phyloP scores from a whole-genome alignment of 2,888 invertebrate genomes.

The Pachycephus smyrnensis region DNA sequence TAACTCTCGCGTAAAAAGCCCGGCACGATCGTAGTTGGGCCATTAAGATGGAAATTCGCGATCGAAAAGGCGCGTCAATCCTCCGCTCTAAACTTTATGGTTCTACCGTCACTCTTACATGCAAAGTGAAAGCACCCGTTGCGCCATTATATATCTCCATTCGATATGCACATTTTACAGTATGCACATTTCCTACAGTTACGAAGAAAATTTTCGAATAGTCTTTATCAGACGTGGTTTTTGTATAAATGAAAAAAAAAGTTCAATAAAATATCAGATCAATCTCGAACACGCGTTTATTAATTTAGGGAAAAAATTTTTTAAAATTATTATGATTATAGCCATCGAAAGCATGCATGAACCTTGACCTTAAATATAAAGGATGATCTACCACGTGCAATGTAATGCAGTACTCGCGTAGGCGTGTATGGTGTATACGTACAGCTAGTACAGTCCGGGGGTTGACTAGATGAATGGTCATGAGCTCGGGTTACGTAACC shows the following conservation, averaged over 20 bases:
- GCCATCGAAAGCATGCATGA: constrained; percentile 24
- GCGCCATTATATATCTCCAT: neutral
- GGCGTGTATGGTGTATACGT: neutral
- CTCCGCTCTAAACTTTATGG: neutral
- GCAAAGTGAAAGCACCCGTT: neutral
- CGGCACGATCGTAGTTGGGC: neutral
- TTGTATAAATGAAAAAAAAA: neutral
- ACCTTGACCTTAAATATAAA: constrained; percentile 48
- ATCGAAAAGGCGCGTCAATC: neutral
- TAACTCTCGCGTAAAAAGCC: neutral
- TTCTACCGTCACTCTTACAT: neutral
- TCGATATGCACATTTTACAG: neutral
- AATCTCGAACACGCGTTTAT: neutral
- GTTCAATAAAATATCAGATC: neutral
- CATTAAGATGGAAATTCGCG: neutral
- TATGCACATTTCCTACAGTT: neutral
- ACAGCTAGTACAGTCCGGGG: neutral
- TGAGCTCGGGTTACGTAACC: constrained; percentile 39
- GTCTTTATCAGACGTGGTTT: neutral
- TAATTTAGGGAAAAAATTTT: neutral
- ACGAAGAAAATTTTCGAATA: neutral
- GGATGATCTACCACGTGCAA: constrained; percentile 18
- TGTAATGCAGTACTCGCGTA: neutral
- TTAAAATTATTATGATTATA: neutral
- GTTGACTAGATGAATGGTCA: constrained; percentile 40